Evolutionary conservation across 2,888 invertebrate species (phyloP), one percentile per base, ranked within the genome.

Genomic region (Brachypalpus laphriformis): DNA sequence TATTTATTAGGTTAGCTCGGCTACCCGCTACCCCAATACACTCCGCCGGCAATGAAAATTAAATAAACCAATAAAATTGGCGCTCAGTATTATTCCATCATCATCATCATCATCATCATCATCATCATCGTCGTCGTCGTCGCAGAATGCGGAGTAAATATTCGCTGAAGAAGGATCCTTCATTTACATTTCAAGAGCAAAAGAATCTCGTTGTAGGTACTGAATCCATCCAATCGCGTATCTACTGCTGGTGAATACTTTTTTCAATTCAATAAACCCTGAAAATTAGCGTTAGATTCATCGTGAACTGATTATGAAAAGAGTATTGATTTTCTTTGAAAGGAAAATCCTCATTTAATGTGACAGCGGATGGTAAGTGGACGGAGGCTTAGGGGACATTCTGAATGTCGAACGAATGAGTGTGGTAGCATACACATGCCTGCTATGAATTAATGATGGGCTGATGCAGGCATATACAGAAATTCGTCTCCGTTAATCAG

Each of bases 31-130:
- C 49, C 18, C 16, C 16, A 20, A 7, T 31, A 9, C 16, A 49
- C 51, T 51, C 49, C 11, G 31, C 20, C 51, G 51, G 61, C 61
- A 65, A 47, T 66, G 66, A 37, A 75, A 75, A 75, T 75, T 75
- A 75, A 75, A 75, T 75, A 76, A 76, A 66, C 57, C 56, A 76
- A 76, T 76, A 66, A 76, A 59, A 57, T 57, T 49, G 47, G 57
- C 57, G 57, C 59, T 28, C 49, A 14, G 49, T 40, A 75, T 63
- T 65, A 65, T 63, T 75, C 31, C 56, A 47, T 76, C 65, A 66
- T 65, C 56, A 47, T 56, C n/a, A n/a, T n/a, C n/a, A n/a, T n/a
- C n/a, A n/a, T n/a, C n/a, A n/a, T n/a, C n/a, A n/a, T n/a, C n/a
- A n/a, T n/a, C n/a, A n/a, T n/a, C n/a, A n/a, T n/a, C n/a, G n/a